These are phyloP conservation scores for Noctua janthe DNA, from an alignment of 2,888 invertebrate species.

Conservation along the genomic window DNA sequence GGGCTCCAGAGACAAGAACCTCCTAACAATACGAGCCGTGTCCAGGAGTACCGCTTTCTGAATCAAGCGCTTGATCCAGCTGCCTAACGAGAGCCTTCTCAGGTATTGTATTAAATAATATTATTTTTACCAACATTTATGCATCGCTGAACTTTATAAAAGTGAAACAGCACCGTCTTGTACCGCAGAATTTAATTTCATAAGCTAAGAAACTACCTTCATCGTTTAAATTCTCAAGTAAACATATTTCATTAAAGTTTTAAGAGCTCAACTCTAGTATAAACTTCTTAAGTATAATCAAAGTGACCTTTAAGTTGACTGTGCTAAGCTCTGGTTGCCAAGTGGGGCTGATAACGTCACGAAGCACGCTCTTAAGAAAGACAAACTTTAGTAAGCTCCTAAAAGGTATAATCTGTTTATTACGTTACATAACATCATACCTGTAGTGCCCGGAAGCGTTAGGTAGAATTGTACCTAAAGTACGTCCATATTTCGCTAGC, in stretches of 20 bases:
- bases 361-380: constrained; percentile 69
- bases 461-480: not conserved
- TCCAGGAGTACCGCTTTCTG: too few relatives aligned
- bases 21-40: too few relatives aligned
- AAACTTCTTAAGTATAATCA: constrained; percentile 74
- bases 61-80: too few relatives aligned
- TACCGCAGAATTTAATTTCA: constrained; percentile 68
- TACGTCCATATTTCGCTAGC: not conserved
- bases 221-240: constrained; percentile 71
- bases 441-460: not conserved
- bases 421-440: not conserved
- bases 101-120: not conserved
- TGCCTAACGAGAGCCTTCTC: too few relatives aligned
- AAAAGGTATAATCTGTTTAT: constrained; percentile 58
- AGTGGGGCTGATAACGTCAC: constrained; percentile 70
- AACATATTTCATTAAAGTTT: constrained; percentile 79
- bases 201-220: constrained; percentile 65
- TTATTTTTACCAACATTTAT: not conserved
- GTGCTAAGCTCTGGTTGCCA: constrained; percentile 64
- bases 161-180: constrained; percentile 54
- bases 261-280: constrained; percentile 68
- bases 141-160: constrained; percentile 19
- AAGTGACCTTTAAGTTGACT: constrained; percentile 72
- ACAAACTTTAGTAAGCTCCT: constrained; percentile 72
- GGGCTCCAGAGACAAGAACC: too few relatives aligned